Percentiles rank a stretch among this genome's conserved stretches.
Conservation (phyloP, 1,140 invertebrate species). For the Liolophura sinensis region DNA sequence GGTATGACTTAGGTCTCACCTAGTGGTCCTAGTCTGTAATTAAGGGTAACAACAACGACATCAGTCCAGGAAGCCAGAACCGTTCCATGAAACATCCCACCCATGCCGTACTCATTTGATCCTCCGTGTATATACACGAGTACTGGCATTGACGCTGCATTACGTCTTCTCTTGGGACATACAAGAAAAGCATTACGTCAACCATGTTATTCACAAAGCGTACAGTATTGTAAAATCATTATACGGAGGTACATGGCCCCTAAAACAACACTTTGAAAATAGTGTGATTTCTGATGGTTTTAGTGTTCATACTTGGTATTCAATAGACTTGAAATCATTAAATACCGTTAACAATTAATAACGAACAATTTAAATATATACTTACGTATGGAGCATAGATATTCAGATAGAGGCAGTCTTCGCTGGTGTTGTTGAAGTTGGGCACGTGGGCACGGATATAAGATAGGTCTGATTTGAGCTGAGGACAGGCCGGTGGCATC, state of each 20-base stretch:
- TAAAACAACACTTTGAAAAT: too few relatives aligned
- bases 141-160: conserved; percentile 31
- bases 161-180: too few relatives aligned
- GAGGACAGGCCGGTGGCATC: too few relatives aligned
- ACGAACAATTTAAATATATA: background rate
- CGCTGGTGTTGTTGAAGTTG: conserved; percentile 8
- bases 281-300: too few relatives aligned
- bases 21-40: conserved; percentile 75
- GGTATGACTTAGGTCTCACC: conserved; percentile 46
- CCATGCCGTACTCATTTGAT: conserved; percentile 57
- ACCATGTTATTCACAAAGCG: too few relatives aligned
- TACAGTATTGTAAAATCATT: too few relatives aligned
- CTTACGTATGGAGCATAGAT: conserved; percentile 16
- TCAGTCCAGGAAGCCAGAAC: conserved; percentile 75
- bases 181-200: too few relatives aligned
- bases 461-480: too few relatives aligned
- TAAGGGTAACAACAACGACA: conserved; percentile 73
- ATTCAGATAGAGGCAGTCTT: conserved; percentile 20
- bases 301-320: too few relatives aligned
- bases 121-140: conserved; percentile 60
- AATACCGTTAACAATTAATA: too few relatives aligned
- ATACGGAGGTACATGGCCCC: too few relatives aligned
- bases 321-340: too few relatives aligned
- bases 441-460: background rate
- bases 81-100: conserved; percentile 62